Percentiles rank a stretch among this genome's conserved stretches.
These are phyloP conservation scores for Cyaniris semiargus DNA, from an alignment of 2,888 invertebrate species.

Conservation along the genomic window DNA sequence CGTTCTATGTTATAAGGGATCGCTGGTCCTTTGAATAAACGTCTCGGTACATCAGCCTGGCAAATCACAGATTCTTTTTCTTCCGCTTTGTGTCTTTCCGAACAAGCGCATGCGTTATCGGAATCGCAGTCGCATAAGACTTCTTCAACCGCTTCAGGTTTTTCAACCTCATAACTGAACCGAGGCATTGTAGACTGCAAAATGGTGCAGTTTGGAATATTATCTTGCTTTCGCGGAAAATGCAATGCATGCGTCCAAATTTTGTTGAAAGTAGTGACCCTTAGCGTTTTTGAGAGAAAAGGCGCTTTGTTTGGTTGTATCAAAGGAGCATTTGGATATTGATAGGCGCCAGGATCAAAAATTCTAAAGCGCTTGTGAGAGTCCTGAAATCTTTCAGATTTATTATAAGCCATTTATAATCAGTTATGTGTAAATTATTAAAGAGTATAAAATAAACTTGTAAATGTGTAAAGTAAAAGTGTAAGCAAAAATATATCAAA, in stretches of 20 bases:
- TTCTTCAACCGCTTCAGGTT: slow-evolving; percentile 56
- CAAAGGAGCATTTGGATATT: slow-evolving; percentile 43
- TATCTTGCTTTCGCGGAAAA: slow-evolving; percentile 43
- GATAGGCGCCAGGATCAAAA: slow-evolving; percentile 65
- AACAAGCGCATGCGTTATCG: slow-evolving; percentile 35
- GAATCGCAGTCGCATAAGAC: slow-evolving; percentile 59
- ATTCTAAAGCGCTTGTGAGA: slow-evolving; percentile 50
- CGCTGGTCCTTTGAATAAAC: slow-evolving; percentile 56
- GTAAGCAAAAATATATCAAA: neutral
- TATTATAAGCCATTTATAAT: slow-evolving; percentile 57
- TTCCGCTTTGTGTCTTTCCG: slow-evolving; percentile 41
- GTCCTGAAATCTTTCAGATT: slow-evolving; percentile 53
- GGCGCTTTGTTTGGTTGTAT: slow-evolving; percentile 50
- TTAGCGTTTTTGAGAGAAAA: slow-evolving; percentile 57
- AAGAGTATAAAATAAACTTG: neutral
- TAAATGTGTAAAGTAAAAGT: slow-evolving; percentile 2
- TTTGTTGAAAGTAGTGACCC: slow-evolving; percentile 46
- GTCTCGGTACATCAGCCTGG: slow-evolving; percentile 53
- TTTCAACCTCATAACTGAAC: slow-evolving; percentile 61
- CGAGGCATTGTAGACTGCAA: slow-evolving; percentile 59
- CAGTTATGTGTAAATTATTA: neutral
- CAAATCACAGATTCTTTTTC: slow-evolving; percentile 48
- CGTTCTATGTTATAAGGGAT: slow-evolving; percentile 49
- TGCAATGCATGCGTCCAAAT: slow-evolving; percentile 64
- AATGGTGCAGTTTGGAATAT: slow-evolving; percentile 58